Evolutionary conservation across 2,888 invertebrate genomes (phyloP).

Genomic region (Chouioia cunea): DNA sequence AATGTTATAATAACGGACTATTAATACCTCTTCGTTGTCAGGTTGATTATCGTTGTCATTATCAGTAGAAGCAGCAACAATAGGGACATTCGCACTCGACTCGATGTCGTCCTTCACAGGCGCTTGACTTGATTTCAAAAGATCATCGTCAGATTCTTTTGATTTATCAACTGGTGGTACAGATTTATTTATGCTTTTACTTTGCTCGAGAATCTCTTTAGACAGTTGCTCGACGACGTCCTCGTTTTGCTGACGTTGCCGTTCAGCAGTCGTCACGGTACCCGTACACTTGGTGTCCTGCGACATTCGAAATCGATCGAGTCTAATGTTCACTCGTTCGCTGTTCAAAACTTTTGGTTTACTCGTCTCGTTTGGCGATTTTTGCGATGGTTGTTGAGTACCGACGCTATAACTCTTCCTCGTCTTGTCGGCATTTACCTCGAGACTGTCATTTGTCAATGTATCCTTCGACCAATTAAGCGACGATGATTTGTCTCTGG

Average conservation of each 20-base stretch:
- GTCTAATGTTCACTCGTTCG: constrained; percentile 57
- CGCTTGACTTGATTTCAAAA: constrained; percentile 43
- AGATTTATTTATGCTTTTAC: constrained; percentile 57
- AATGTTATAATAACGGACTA: neutral
- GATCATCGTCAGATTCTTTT: constrained; percentile 46
- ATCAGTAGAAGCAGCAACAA: neutral
- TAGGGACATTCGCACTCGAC: constrained; percentile 1
- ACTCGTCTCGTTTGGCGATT: constrained; percentile 26
- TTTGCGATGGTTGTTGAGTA: neutral
- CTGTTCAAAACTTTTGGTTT: constrained; percentile 59
- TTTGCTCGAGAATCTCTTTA: constrained; percentile 63
- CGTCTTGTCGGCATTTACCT: constrained; percentile 8
- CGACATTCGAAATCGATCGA: constrained; percentile 51
- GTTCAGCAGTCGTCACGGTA: neutral
- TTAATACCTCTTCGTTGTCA: constrained; percentile 31
- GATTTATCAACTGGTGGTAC: constrained; percentile 31
- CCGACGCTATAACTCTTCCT: neutral
- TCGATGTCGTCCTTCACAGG: constrained; percentile 19
- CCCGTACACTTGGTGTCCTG: constrained; percentile 23
- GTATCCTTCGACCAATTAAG: constrained; percentile 47
- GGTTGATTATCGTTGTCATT: constrained; percentile 22
- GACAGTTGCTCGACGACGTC: constrained; percentile 60
- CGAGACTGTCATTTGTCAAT: constrained; percentile 44
- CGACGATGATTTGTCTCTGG: constrained; percentile 32
- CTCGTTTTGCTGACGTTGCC: constrained; percentile 42